phyloP scores from a whole-genome alignment of 2,888 invertebrate genomes.

The Heteropelma amictum region DNA sequence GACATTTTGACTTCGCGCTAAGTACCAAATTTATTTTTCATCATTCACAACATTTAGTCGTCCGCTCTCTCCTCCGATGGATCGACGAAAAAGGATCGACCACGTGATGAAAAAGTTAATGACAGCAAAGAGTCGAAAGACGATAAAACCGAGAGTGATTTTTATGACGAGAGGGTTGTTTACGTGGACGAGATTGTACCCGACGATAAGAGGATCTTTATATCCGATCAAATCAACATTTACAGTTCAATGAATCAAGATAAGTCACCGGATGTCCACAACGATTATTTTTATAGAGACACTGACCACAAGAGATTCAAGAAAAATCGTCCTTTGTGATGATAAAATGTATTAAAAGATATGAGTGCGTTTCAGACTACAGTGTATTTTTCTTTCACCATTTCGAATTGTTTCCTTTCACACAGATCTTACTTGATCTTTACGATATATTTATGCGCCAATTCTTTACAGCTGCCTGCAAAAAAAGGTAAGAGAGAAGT shows the following conservation, averaged over 20 bases:
- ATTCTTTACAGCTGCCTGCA: no score
- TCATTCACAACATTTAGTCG: constrained; percentile 19
- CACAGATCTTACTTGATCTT: not conserved
- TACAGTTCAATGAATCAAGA: constrained; percentile 3
- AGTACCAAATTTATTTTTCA: no score
- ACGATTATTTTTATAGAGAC: constrained; percentile 33
- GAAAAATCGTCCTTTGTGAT: constrained; percentile 44
- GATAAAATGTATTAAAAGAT: not conserved
- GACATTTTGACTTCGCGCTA: no score
- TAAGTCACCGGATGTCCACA: constrained; percentile 2
- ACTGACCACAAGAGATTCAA: constrained; percentile 34
- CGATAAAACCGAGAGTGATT: constrained; percentile 21
- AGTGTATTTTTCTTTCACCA: not conserved
- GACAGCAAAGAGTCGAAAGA: not conserved
- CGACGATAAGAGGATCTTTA: constrained; percentile 11
- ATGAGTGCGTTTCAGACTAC: not conserved
- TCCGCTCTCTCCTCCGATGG: not conserved
- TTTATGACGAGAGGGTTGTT: constrained; percentile 43
- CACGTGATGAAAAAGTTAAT: constrained; percentile 9
- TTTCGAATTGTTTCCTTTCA: not conserved
- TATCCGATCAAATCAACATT: constrained; percentile 15
- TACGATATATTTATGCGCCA: no score
- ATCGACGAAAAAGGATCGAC: constrained; percentile 5
- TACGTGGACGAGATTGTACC: constrained; percentile 22
- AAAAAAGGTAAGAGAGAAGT: no score